Evolutionary conservation across 2,797 vertebrate species (phyloP).

Genomic region (Garrulus glandarius): DNA sequence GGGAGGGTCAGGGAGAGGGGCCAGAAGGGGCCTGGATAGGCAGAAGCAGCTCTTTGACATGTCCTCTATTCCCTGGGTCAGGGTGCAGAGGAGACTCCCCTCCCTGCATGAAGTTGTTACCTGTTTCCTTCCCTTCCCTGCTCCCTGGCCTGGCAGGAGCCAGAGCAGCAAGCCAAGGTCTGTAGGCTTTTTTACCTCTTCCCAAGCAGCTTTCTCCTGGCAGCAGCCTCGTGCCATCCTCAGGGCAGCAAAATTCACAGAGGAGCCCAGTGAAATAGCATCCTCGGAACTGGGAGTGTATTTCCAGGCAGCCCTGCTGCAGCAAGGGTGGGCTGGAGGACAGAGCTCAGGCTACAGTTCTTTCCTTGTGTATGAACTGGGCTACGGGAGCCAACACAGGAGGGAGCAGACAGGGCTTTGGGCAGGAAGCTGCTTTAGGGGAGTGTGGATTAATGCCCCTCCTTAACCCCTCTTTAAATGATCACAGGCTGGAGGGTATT

Average conservation of each 20-base stretch:
- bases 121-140: not conserved
- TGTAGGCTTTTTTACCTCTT: not conserved
- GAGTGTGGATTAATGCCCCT: not conserved
- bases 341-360: not conserved
- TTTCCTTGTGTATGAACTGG: not conserved
- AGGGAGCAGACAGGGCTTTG: not conserved
- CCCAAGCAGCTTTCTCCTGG: not conserved
- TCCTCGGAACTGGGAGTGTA: accelerated
- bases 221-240: not conserved
- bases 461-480: not conserved
- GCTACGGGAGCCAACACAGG: not conserved
- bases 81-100: not conserved
- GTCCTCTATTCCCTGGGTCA: not conserved
- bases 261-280: not conserved
- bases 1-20: not conserved
- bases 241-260: not conserved
- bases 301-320: not conserved
- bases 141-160: not conserved
- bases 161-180: not conserved
- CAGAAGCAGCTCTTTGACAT: not conserved
- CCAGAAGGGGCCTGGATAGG: not conserved
- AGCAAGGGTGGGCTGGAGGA: not conserved
- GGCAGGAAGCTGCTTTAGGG: not conserved
- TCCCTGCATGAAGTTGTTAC: not conserved
- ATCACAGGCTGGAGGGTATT: not conserved